Conservation (phyloP, 2,888 invertebrate species). For the Drosophila pseudotalamancana region DNA sequence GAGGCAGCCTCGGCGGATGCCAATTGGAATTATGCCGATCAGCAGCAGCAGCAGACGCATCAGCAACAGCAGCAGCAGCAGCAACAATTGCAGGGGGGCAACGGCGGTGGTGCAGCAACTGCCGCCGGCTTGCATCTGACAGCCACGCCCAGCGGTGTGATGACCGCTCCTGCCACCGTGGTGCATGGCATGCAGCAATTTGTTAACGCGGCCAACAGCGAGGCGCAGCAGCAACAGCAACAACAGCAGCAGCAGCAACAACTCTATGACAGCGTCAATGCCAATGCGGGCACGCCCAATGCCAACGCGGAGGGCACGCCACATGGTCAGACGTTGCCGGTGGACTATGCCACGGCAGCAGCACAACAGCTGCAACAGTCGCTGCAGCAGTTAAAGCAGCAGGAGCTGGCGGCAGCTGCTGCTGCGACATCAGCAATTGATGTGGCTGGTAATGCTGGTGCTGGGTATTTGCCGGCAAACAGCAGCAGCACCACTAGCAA, state of each 20-base stretch:
- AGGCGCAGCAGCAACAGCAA: constrained; percentile 46
- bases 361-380: constrained; percentile 80
- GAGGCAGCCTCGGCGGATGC: constrained; percentile 80
- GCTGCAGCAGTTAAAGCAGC: constrained; percentile 81
- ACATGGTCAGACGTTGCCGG: constrained; percentile 84
- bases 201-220: constrained; percentile 46
- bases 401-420: constrained; percentile 59
- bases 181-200: constrained; percentile 81
- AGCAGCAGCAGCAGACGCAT: constrained; percentile 55
- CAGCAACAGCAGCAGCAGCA: constrained; percentile 42
- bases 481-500: constrained; percentile 9
- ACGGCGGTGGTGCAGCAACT: constrained; percentile 74
- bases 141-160: constrained; percentile 83
- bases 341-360: constrained; percentile 81
- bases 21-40: constrained; percentile 77
- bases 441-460: constrained; percentile 50
- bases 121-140: constrained; percentile 81
- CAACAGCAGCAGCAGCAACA: constrained; percentile 85
- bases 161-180: constrained; percentile 84
- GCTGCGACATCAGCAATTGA: constrained; percentile 60
- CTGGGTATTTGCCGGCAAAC: constrained; percentile 31
- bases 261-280: constrained; percentile 84
- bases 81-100: constrained; percentile 76
- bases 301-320: constrained; percentile 48
- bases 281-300: constrained; percentile 63